Evolutionary conservation across 1,140 invertebrate species (phyloP), one percentile per base, ranked within the genome.

Genomic region (Drosophila nebulosa): DNA sequence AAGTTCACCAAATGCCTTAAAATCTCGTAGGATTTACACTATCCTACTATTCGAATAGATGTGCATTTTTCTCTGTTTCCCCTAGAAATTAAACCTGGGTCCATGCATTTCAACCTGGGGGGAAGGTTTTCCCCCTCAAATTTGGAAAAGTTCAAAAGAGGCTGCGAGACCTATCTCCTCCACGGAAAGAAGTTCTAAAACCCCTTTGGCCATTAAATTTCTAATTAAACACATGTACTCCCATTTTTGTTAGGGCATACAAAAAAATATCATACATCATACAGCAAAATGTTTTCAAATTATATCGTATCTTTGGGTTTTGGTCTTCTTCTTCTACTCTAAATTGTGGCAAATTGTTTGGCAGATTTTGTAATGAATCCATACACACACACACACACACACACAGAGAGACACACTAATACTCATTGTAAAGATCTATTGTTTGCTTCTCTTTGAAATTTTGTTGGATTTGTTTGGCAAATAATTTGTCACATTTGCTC

Each of bases 261-360:
- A 21, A 39, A 32, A 32, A 36, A 46, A 46, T 46, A 21, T 46
- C 39, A 46, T 46, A 46, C 39, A 46, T 46, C 7, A 46, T 46
- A n/a, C n/a, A 16, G 39, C 39, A 46, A 46, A 46, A 46, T 16
- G 39, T 46, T 46, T 18, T 16, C 39, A 46, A 46, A 46, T 46
- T 46, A 46, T 46, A 46, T 21, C 14, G 39, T 46, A 46, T 46
- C 39, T 46, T 46, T 16, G 39, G 16, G 39, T 16, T 42, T 42
- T 7, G 39, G 39, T 21, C 21, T 46, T 46, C 39, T 46, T 46
- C 39, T 46, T 46, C 39, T 46, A 46, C 39, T 46, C 16, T 46
- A 46, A 46, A 46, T 21, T 46, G 39, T 46, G 39, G 39, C 39
- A 46, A 46, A 46, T 46, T 46, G 39, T 46, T 46, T 46, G 39